These are phyloP conservation scores for Drosophila azteca DNA, from an alignment of 1,140 invertebrate species.

Conservation along the genomic window DNA sequence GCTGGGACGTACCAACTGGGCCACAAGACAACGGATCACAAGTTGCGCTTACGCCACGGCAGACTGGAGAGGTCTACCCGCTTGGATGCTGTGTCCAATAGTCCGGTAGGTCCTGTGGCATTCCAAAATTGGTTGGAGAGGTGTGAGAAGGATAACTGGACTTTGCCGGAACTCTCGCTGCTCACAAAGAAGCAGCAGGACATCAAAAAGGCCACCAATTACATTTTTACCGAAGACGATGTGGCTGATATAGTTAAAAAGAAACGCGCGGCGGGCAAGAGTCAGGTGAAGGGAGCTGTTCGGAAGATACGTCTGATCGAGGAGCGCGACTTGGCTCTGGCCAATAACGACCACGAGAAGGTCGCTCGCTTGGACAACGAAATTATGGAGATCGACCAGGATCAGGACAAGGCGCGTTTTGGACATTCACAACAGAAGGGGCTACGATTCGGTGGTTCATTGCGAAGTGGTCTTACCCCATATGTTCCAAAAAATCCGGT, in stretches of 20 bases:
- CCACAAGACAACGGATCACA: constrained; percentile 10
- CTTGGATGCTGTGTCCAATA: constrained; percentile 46
- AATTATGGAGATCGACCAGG: constrained; percentile 38
- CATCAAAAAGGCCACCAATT: constrained; percentile 23
- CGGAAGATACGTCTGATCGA: constrained; percentile 38
- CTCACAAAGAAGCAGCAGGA: constrained; percentile 36
- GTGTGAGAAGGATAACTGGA: neutral
- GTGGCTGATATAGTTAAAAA: constrained; percentile 37
- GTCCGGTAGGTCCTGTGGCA: constrained; percentile 14
- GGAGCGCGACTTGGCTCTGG: constrained; percentile 37
- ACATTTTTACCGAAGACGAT: constrained; percentile 38
- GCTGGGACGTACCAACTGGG: constrained; percentile 22
- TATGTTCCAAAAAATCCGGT: no score
- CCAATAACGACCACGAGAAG: constrained; percentile 22
- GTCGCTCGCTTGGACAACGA: constrained; percentile 24
- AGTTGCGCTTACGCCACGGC: constrained; percentile 19
- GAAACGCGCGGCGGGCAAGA: constrained; percentile 6
- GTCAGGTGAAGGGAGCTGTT: constrained; percentile 11
- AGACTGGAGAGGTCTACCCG: neutral
- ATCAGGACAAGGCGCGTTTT: neutral
- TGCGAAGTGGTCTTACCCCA: no score
- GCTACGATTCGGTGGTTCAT: neutral
- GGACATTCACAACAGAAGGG: neutral
- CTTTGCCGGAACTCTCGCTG: constrained; percentile 10
- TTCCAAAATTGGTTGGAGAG: constrained; percentile 26